Percentiles rank a stretch among this genome's conserved stretches.
Evolutionary conservation across 1,140 invertebrate genomes (phyloP).

Genomic region (Antheraea mylitta): DNA sequence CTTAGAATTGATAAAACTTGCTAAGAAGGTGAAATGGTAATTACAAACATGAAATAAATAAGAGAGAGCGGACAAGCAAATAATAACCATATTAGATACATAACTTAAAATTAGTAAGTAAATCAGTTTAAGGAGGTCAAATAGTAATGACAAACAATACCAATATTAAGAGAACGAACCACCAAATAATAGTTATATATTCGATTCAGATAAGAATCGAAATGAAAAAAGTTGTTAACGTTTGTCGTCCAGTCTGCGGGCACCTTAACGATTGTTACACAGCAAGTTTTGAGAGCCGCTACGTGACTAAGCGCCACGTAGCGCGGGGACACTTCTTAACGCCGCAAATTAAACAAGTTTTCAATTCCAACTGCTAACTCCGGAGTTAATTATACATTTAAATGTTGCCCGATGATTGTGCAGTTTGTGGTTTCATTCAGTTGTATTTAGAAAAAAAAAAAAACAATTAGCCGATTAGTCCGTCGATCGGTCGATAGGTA

Average conservation of each 20-base stretch:
- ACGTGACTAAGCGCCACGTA: slow-evolving; percentile 62
- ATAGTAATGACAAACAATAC: no score
- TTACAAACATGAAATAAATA: no score
- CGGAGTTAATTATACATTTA: slow-evolving; percentile 67
- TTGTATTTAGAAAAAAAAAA: neutral
- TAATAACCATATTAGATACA: no score
- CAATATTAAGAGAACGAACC: no score
- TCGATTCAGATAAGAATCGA: no score
- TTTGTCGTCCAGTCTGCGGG: slow-evolving; percentile 6
- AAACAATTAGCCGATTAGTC: neutral
- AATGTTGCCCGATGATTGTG: slow-evolving; percentile 22
- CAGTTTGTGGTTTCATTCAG: neutral
- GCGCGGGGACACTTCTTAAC: slow-evolving; percentile 52
- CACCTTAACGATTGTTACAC: slow-evolving; percentile 47
- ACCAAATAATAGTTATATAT: no score
- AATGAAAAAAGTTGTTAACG: neutral
- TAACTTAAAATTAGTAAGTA: no score
- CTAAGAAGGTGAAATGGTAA: no score
- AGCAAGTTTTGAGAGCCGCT: slow-evolving; percentile 55
- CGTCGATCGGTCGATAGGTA: no score
- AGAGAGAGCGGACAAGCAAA: no score
- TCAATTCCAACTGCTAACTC: slow-evolving; percentile 41
- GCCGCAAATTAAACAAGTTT: slow-evolving; percentile 72
- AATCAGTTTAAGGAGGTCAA: no score
- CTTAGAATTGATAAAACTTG: no score